Base-by-base conservation (phyloP, 2,888 invertebrate species). In the Ectropis crepuscularia region DNA sequence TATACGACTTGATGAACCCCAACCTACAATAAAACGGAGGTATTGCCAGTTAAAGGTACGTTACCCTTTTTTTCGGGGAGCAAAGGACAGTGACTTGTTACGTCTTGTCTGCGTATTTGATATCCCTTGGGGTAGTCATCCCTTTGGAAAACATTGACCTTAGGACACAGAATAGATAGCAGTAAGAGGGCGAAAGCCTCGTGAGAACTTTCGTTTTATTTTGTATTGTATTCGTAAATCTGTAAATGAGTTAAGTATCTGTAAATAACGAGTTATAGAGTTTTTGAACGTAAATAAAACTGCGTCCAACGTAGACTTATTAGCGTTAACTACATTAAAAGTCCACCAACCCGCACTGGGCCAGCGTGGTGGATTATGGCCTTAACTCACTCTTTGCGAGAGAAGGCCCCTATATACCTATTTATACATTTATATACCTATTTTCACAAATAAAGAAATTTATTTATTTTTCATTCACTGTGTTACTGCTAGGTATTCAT, bases 61-160 rank as follows among this genome's bases (percentile, higher is more conserved):
- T 67, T 63, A 68, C 66, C 66, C 70, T 63, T 69, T 62, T n/a
- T 59, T 60, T 50, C 39, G 48, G 62, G 57, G 55, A 55, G 8
- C 38, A 51, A 41, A 64, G 71, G 63, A 62, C 70, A 65, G 38
- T 65, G 70, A 68, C 70, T 65, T 38, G 55, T 55, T 57, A 65
- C 53, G 53, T 53, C 12, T 37, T 58, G 12, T 51, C 45, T 53
- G 53, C 8, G 47, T 63, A 66, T 69, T 57, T 67, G 46, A 38
- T 43, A 67, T 67, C 67, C 68, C 70, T 55, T 55, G 11, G 55
- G 55, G 55, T 55, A 41, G 55, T 55, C 39, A 55, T 55, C 47
- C 55, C 55, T 55, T 62, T 36, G 53, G 61, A 57, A 57, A 62
- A 36, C 16, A 64, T 66, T 71, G 63, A 66, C 64, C 71, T 66